Evolutionary conservation across 2,888 invertebrate genomes (phyloP).

Genomic region (Cabera pusaria): DNA sequence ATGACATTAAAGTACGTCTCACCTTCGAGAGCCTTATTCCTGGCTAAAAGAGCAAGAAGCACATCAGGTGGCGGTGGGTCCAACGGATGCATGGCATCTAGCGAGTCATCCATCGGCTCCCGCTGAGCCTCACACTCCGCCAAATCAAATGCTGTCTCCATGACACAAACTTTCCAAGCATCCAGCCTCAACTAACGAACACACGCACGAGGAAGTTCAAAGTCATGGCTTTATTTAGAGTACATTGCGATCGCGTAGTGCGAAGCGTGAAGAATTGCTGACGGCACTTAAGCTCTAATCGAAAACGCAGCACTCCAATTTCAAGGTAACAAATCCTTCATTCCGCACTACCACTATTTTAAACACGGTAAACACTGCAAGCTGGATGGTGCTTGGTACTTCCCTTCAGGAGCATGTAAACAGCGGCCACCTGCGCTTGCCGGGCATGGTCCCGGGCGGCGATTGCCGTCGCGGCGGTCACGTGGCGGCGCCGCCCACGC

Average conservation of each 20-base stretch:
- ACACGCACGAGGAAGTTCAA: too few species aligned
- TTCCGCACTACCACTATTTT: too few species aligned
- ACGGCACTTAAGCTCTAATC: too few species aligned
- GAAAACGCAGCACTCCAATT: too few species aligned
- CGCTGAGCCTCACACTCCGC: slow-evolving; percentile 56
- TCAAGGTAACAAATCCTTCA: too few species aligned
- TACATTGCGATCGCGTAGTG: too few species aligned
- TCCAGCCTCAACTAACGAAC: slow-evolving; percentile 34
- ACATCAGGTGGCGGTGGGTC: slow-evolving; percentile 91
- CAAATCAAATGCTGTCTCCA: slow-evolving; percentile 60
- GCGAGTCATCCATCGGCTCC: slow-evolving; percentile 55
- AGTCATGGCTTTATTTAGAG: too few species aligned
- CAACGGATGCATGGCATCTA: slow-evolving; percentile 67
- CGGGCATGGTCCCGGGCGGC: slow-evolving; percentile 39
- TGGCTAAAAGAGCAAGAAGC: slow-evolving; percentile 90
- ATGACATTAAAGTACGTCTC: too few species aligned
- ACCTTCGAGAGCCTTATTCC: slow-evolving; percentile 96
- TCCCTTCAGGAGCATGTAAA: slow-evolving; percentile 38
- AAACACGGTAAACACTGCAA: too few species aligned
- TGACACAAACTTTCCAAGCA: slow-evolving; percentile 55
- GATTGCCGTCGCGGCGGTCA: slow-evolving; percentile 49
- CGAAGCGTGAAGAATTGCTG: too few species aligned
- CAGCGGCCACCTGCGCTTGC: slow-evolving; percentile 48
- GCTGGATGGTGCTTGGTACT: too few species aligned
- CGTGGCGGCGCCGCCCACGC: slow-evolving; percentile 78